Conservation (phyloP, 2,113 vertebrate species). For the Picathartes gymnocephalus region DNA sequence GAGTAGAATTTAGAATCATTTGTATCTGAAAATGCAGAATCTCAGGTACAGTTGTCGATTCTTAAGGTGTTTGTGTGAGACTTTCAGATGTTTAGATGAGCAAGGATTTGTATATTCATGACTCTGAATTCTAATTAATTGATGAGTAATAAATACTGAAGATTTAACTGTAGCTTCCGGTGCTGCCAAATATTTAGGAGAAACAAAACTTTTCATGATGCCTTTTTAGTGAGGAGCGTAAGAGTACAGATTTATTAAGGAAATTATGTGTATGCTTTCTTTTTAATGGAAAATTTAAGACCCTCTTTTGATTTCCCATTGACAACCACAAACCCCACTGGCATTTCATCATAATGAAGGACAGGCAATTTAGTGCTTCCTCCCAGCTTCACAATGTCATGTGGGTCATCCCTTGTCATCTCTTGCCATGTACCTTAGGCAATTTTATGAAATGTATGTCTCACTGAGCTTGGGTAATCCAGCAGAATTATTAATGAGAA, state of each 20-base stretch:
- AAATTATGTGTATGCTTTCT: not conserved
- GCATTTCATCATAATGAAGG: not conserved
- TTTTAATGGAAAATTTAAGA: not conserved
- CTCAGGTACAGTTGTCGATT: not conserved
- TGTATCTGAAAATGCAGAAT: not conserved
- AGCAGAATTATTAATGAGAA: not conserved
- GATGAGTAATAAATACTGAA: not conserved
- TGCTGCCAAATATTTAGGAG: not conserved
- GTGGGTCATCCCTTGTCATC: not conserved
- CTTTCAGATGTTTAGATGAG: not conserved
- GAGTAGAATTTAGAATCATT: not conserved
- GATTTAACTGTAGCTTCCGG: not conserved
- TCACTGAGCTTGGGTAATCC: not conserved
- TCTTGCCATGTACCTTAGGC: not conserved
- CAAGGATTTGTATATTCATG: not conserved
- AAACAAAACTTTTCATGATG: not conserved
- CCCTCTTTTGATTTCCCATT: not conserved
- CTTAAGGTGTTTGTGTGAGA: not conserved
- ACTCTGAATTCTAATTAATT: not conserved
- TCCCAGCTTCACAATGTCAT: not conserved
- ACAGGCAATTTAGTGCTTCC: not conserved
- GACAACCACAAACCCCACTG: not conserved
- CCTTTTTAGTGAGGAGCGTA: not conserved
- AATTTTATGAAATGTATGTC: not conserved
- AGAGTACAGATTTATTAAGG: not conserved